Evolutionary conservation across 2,888 invertebrate species (phyloP), one percentile per base, ranked within the genome.

Genomic region (Sepiola atlantica): DNA sequence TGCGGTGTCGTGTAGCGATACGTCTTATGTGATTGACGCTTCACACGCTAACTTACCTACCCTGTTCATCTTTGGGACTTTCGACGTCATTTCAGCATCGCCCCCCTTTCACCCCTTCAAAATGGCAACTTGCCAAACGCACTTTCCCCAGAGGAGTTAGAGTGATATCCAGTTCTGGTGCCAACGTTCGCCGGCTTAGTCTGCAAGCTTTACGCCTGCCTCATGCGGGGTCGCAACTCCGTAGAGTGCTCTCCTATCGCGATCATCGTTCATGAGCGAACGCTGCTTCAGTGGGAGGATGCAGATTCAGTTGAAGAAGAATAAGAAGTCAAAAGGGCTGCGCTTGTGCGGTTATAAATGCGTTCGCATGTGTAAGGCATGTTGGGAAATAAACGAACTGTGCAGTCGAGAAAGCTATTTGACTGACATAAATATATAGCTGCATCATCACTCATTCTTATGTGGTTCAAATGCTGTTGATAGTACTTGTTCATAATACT

Each of bases 1-100:
- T 77, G 77, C 18, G 77, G 77, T 77, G 77, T 77, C 77, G 77
- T 77, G 77, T 77, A 77, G 77, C 77, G 77, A 77, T 77, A n/a
- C 77, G 77, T 77, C 77, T 77, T 14, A 77, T n/a, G 77, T 77
- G 77, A 77, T 77, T 77, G 77, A 77, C 77, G 77, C n/a, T 77
- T 77, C 32, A 16, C 77, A 32, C 77, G 77, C 77, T n/a, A n/a
- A 77, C 77, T n/a, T 18, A n/a, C 14, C 77, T 1, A 57, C n/a
- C 32, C 16, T 77, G 77, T 32, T 18, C n/a, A 32, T 77, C 77
- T 77, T 77, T n/a, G n/a, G 16, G n/a, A 77, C 16, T 77, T 32
- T n/a, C 77, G 77, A 28, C 28, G 28, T 77, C 77, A n/a, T 77
- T 77, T 77, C n/a, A 77, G 12, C n/a, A 77, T 32, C 77, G 32